phyloP scores from a whole-genome alignment of 2,113 vertebrate genomes.

The Myiozetetes cayanensis region DNA sequence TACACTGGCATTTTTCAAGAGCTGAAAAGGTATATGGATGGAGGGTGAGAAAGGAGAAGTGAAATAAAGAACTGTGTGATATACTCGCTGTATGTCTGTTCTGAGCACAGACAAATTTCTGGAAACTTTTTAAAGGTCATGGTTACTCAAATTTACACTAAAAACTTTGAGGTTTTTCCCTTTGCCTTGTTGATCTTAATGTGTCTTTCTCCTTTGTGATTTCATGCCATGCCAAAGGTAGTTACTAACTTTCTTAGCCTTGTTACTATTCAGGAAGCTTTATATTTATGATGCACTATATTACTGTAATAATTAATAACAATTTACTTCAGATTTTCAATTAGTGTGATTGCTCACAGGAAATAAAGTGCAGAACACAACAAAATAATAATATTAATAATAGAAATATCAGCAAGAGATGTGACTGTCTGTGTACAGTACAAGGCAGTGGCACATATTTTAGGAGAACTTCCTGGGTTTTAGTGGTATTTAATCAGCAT shows the following conservation, averaged over 20 bases:
- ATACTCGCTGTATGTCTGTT: background rate
- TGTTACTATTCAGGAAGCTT: background rate
- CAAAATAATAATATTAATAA: background rate
- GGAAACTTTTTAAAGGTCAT: conserved; percentile 39
- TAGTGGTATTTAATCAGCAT: background rate
- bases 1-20: conserved; percentile 42
- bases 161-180: background rate
- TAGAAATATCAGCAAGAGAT: background rate
- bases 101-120: background rate
- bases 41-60: background rate
- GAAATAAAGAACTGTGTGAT: background rate
- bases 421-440: background rate
- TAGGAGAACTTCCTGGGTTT: background rate
- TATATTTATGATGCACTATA: background rate
- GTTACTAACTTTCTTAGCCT: background rate
- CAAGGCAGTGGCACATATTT: background rate
- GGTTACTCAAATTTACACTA: background rate
- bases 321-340: background rate
- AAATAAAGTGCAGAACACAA: background rate
- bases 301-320: background rate
- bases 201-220: background rate
- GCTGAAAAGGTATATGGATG: background rate
- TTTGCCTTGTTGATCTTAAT: background rate
- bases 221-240: background rate
- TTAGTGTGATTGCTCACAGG: background rate